Evolutionary conservation across 2,113 vertebrate genomes (phyloP).

Genomic region (Rousettus leschenaultii): DNA sequence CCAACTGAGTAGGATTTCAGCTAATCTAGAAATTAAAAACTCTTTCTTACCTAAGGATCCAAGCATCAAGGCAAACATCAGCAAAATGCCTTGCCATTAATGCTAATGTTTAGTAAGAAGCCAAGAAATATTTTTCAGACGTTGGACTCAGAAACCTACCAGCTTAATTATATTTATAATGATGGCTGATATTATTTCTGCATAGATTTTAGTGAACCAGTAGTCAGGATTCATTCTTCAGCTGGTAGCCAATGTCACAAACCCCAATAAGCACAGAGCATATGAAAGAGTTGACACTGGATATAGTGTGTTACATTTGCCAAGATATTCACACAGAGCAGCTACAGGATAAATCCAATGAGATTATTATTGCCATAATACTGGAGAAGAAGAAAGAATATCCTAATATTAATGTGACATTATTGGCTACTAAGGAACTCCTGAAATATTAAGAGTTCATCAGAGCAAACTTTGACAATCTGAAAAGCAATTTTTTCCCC

Average conservation of each 20-base stretch:
- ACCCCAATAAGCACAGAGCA: constrained; percentile 90
- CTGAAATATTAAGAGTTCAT: constrained; percentile 94
- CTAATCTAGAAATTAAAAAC: constrained; percentile 91
- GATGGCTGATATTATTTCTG: constrained; percentile 91
- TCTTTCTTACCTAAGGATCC: constrained; percentile 91
- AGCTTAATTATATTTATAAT: constrained; percentile 92
- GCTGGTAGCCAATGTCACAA: constrained; percentile 90
- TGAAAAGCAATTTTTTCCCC: constrained; percentile 95
- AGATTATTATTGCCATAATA: constrained; percentile 93
- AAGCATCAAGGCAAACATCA: constrained; percentile 90
- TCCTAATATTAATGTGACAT: constrained; percentile 92
- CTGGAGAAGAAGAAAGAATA: constrained; percentile 94
- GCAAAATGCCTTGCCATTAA: constrained; percentile 90
- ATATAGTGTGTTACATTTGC: constrained; percentile 93
- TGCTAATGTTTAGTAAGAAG: constrained; percentile 85
- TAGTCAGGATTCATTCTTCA: constrained; percentile 91
- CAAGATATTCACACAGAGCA: constrained; percentile 94
- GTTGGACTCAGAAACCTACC: constrained; percentile 89
- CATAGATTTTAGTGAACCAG: constrained; percentile 90
- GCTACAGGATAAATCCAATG: constrained; percentile 90
- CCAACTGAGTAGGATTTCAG: constrained; percentile 87
- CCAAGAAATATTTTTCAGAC: constrained; percentile 93
- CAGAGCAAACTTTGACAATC: constrained; percentile 93
- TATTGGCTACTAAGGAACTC: constrained; percentile 90
- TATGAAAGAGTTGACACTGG: constrained; percentile 92